Percentiles rank a stretch among this genome's conserved stretches.
Evolutionary conservation across 2,888 invertebrate genomes (phyloP).

Genomic region (Calliphora vomitoria): DNA sequence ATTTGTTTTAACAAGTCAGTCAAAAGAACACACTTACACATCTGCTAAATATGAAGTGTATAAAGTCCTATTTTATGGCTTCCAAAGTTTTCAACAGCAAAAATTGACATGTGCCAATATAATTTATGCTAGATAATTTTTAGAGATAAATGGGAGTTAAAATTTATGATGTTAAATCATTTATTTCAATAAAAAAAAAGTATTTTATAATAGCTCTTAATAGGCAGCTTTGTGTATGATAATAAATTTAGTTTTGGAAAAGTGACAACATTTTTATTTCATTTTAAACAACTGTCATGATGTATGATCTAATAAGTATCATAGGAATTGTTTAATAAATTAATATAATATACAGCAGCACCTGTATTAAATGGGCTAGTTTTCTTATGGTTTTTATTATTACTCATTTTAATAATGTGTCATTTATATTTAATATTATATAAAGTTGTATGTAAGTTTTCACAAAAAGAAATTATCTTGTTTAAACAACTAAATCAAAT

Average conservation of each 20-base stretch:
- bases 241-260: neutral
- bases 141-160: neutral
- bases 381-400: neutral
- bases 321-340: slow-evolving; percentile 1
- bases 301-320: slow-evolving; percentile 25
- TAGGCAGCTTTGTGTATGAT: neutral
- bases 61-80: neutral
- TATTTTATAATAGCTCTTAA: neutral
- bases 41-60: slow-evolving; percentile 23
- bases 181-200: neutral
- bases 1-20: slow-evolving; percentile 16
- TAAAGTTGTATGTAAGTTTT: too few species aligned
- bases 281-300: slow-evolving; percentile 35
- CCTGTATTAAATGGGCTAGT: neutral
- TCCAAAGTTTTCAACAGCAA: neutral
- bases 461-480: too few species aligned
- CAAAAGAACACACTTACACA: neutral
- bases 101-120: slow-evolving; percentile 31
- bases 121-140: too few species aligned
- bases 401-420: too few species aligned
- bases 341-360: neutral
- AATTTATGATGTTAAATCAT: slow-evolving; percentile 9
- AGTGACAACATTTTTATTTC: slow-evolving; percentile 5
- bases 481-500: too few species aligned
- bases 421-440: too few species aligned